Evolutionary conservation across 1,140 invertebrate species (phyloP).

Genomic region (Bombus affinis): DNA sequence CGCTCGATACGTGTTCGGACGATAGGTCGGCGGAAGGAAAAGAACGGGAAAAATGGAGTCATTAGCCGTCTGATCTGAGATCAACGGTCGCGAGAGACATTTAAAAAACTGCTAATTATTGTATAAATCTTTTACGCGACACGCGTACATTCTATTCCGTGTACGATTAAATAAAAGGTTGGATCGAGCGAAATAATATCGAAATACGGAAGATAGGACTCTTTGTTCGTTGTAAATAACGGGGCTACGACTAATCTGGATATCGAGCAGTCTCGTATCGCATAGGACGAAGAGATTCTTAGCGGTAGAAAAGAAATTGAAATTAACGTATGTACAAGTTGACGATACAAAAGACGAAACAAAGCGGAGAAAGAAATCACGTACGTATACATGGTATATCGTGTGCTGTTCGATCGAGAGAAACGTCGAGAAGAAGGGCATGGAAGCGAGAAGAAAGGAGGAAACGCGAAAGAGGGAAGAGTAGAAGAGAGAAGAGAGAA

Average conservation of each 20-base stretch:
- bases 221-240: background rate
- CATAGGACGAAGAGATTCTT: background rate
- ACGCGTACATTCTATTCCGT: accelerated
- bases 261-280: background rate
- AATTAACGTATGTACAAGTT: background rate
- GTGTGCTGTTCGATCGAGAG: background rate
- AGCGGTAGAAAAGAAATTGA: background rate
- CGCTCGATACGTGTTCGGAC: background rate
- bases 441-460: background rate
- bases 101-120: background rate
- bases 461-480: background rate
- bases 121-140: background rate
- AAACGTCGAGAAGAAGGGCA: background rate
- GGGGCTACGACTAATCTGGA: background rate
- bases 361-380: background rate
- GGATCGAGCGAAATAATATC: background rate
- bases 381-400: too few relatives aligned
- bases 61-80: background rate
- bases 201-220: too few relatives aligned
- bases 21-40: background rate
- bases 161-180: too few relatives aligned
- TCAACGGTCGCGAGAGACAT: background rate
- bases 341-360: background rate
- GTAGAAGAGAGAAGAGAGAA: background rate
- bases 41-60: background rate